Evolutionary conservation across 2,888 invertebrate genomes (phyloP).

Genomic region (Neoitamus cyanurus): DNA sequence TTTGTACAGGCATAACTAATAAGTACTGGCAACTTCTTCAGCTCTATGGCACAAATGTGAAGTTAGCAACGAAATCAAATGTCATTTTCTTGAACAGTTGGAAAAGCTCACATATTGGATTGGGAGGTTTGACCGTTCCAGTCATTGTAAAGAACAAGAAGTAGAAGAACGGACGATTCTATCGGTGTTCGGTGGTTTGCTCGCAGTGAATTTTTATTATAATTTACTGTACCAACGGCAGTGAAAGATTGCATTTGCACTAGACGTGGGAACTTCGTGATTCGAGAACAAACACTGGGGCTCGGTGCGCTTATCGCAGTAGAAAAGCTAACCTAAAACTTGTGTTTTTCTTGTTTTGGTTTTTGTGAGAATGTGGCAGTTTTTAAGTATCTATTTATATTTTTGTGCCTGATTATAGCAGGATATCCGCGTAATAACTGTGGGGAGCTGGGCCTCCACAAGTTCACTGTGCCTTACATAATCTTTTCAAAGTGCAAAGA

Average conservation of each 20-base stretch:
- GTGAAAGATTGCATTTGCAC: background rate
- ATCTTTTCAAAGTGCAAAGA: background rate
- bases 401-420: background rate
- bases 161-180: background rate
- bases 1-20: background rate
- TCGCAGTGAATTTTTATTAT: background rate
- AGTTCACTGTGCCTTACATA: conserved; percentile 1
- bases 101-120: background rate
- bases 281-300: background rate
- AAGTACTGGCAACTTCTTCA: background rate
- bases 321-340: background rate
- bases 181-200: too few relatives aligned
- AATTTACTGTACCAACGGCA: background rate
- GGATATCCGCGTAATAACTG: background rate
- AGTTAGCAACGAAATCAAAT: background rate
- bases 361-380: background rate
- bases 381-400: background rate
- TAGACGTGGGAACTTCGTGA: background rate
- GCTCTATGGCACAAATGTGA: background rate
- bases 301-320: background rate
- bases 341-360: background rate
- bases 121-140: background rate
- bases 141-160: background rate
- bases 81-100: background rate
- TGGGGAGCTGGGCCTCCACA: background rate